Conservation (phyloP, 2,797 vertebrate genomes). For the Sebastiscus tertius region DNA sequence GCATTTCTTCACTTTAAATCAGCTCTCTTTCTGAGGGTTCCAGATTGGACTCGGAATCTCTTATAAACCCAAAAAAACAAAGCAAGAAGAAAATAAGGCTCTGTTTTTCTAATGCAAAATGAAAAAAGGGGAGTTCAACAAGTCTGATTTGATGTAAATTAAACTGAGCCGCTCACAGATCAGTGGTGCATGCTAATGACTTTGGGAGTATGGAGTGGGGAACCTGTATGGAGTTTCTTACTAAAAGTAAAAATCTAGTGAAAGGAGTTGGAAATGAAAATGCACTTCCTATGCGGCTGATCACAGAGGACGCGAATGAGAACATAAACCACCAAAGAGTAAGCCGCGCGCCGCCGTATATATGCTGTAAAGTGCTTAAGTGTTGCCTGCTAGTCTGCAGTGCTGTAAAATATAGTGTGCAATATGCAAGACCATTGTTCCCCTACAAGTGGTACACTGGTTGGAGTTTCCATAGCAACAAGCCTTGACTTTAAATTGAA, state of each 20-base stretch:
- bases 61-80: not conserved
- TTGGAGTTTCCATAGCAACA: constrained; percentile 85
- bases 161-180: constrained; percentile 22
- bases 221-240: constrained; percentile 15
- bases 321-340: constrained; percentile 44
- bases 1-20: constrained; percentile 25
- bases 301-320: constrained; percentile 31
- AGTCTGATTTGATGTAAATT: constrained; percentile 41
- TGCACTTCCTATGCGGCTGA: constrained; percentile 10
- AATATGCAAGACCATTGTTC: constrained; percentile 76
- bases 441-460: constrained; percentile 64
- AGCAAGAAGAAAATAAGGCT: not conserved
- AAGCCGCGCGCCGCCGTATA: constrained; percentile 17
- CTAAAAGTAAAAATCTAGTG: constrained; percentile 5
- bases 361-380: constrained; percentile 52
- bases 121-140: constrained; percentile 17
- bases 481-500: constrained; percentile 77
- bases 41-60: constrained; percentile 12
- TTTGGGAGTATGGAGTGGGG: not conserved
- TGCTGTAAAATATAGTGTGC: constrained; percentile 63
- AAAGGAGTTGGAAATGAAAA: constrained; percentile 25
- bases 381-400: constrained; percentile 51
- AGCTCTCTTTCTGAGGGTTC: constrained; percentile 4
- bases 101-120: constrained; percentile 21
- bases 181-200: constrained; percentile 21